Evolutionary conservation across 2,113 vertebrate species (phyloP), one percentile per base, ranked within the genome.

Genomic region (Alethe diademata): DNA sequence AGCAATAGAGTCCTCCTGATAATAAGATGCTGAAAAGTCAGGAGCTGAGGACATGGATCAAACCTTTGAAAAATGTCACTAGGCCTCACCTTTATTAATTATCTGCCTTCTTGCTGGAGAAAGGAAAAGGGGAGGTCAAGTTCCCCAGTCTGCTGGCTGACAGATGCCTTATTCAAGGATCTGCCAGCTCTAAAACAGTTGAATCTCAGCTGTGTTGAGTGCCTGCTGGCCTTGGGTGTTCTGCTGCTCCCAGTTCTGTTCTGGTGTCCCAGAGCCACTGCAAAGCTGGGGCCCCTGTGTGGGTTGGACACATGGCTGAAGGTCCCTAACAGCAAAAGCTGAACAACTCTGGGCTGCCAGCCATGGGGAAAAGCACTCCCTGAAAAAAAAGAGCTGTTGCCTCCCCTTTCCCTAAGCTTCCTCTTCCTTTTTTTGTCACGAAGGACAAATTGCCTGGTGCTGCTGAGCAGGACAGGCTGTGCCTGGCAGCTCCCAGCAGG

Each of bases 401-500:
- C 36, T 81, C 3, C 24, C 18, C 12, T 12, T 24, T 79, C 25
- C 67, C 29, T 16, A 53, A 25, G 18, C 26, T 22, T 67, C 10
- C 12, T 56, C 35, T 74, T 58, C 13, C 2, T 8, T 62, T 50
- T 67, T 33, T 31, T 65, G 28, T 40, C n/a, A 12, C 0, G 1
- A 73, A 47, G 84, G 51, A 47, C 51, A 22, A 74, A 43, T 36
- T 42, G 11, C 5, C 38, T 19, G 12, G 4, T 0, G 2, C 35
- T 40, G 22, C 35, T 58, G 67, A 51, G 62, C 43, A 7, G 67
- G 24, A 23, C 64, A 29, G 47, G 10, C 2, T 28, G 65, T 0
- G 2, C 36, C 19, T 4, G 1, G 5, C 33, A 25, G n/a, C 58
- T 74, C n/a, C 0, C 0, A 3, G 62, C 12, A 36, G 58, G 53